phyloP scores from a whole-genome alignment of 92 coral and sea anemone genomes.

The Siderastrea siderea region DNA sequence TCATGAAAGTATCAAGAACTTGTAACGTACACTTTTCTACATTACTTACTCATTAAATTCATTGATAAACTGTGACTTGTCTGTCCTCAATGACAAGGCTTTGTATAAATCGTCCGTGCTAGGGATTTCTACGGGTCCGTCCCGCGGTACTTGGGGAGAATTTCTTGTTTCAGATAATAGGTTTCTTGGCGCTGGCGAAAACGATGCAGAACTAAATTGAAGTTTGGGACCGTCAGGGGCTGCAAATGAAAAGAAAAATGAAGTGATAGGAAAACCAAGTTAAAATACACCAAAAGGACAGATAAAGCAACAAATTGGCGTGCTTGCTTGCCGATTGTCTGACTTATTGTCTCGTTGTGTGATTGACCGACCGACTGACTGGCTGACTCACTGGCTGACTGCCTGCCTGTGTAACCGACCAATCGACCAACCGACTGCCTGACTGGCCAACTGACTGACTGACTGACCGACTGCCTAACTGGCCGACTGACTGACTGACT shows the following conservation, averaged over 20 bases:
- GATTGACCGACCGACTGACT: neutral
- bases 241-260: constrained; percentile 27
- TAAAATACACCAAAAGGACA: neutral
- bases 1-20: too few relatives aligned
- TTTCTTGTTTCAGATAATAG: constrained; percentile 38
- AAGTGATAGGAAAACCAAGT: neutral
- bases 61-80: constrained; percentile 58
- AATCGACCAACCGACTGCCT: neutral
- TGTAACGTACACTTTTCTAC: neutral
- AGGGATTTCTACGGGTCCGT: constrained; percentile 84
- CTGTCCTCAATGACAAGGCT: constrained; percentile 80
- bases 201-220: constrained; percentile 81
- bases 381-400: neutral
- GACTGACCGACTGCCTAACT: neutral
- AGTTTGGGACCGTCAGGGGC: constrained; percentile 86
- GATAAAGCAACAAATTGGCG: too few relatives aligned
- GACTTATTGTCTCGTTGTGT: neutral
- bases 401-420: neutral
- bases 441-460: neutral
- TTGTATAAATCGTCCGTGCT: constrained; percentile 91
- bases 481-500: neutral
- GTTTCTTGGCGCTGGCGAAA: constrained; percentile 90
- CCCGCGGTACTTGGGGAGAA: constrained; percentile 76
- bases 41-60: constrained; percentile 63
- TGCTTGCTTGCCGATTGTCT: neutral